These are phyloP conservation scores for Typhlomys cinereus DNA, from an alignment of 2,113 vertebrate genomes.

Conservation along the genomic window DNA sequence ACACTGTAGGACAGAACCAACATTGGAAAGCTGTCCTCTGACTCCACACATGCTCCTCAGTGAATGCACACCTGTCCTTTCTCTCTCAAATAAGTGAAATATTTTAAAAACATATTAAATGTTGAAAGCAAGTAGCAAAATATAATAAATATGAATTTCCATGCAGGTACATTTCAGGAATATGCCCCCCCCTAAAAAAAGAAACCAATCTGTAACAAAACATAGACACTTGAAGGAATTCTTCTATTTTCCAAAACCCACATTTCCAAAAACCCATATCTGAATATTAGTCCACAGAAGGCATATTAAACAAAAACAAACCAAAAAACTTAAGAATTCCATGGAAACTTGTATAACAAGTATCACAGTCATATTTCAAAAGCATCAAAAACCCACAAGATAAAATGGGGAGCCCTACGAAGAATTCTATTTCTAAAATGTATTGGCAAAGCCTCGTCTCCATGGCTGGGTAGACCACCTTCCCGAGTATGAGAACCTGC, in stretches of 20 bases:
- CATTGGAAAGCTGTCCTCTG: not conserved
- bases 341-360: not conserved
- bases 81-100: too few relatives aligned
- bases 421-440: not conserved
- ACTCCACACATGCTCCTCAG: not conserved
- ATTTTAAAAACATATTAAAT: too few relatives aligned
- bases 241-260: constrained; percentile 4
- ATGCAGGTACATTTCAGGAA: not conserved
- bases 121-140: not conserved
- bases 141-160: not conserved
- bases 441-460: not conserved
- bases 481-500: not conserved
- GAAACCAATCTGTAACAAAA: too few relatives aligned
- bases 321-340: not conserved
- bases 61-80: too few relatives aligned
- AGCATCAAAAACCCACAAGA: not conserved
- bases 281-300: not conserved
- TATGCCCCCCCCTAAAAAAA: constrained; percentile 16
- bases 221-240: constrained; percentile 9
- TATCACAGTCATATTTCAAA: not conserved
- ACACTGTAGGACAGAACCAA: not conserved
- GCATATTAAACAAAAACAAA: not conserved
- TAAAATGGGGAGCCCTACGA: not conserved
- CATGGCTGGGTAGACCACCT: not conserved
- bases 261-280: too few relatives aligned